Base-by-base conservation (phyloP, 2,113 vertebrate species). In the Mesocricetus auratus region DNA sequence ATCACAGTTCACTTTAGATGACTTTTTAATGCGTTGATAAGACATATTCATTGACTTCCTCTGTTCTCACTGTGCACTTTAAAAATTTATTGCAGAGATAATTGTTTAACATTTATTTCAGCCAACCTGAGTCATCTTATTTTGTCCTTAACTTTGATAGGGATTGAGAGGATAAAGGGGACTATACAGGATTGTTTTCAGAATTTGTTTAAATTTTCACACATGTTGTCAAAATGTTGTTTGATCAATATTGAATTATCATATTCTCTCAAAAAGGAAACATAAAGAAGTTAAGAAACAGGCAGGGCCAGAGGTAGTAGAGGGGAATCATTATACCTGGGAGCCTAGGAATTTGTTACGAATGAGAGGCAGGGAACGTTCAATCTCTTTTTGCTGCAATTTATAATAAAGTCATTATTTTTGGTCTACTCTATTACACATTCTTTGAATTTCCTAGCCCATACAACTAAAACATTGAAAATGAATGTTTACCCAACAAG, bases 81-180 rank as follows among this genome's bases (percentile, higher is more conserved):
- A 91, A 86, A 77, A 94, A 91, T 97, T 94, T 89, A 96, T 93
- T 95, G 53, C 19, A n/a, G 77, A 86, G 86, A 74, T 96, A 96
- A 96, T 97, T 97, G 82, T 92, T 97, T 96, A 89, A 68, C 82
- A 33, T 96, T 96, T 96, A 96, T 95, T 94, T 89, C 58, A 95
- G 47, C n/a, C 42, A 95, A 93, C 73, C 47, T 92, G 74, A 69
- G 50, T 71, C 78, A 64, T 39, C 86, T 91, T 33, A 94, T 97
- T 97, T 97, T 96, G 31, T 90, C 58, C 29, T 97, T 62, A 93
- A 78, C 75, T 94, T 95, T 86, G 74, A 68, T 74, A 94, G 77
- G 7, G n/a, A 45, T 77, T 96, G 69, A 16, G 10, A 92, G 36
- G 81, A 71, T 90, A 92, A 77, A 81, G n/a, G 16, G 7, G 17